Evolutionary conservation across 2,113 vertebrate genomes (phyloP), one percentile per base, ranked within the genome.

Genomic region (Mirounga angustirostris): DNA sequence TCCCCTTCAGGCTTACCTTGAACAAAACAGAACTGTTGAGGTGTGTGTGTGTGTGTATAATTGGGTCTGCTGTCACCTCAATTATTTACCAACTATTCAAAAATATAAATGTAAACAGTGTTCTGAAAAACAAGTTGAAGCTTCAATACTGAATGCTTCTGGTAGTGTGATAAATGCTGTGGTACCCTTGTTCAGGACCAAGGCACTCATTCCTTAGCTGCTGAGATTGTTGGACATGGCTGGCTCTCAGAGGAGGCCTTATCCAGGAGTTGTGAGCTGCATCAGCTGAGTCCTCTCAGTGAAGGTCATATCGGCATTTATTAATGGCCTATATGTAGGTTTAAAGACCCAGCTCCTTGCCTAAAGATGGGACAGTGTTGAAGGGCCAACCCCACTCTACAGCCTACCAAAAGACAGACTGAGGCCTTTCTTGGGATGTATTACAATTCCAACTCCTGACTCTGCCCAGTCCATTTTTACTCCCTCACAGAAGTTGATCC

Each of bases 21-120:
- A 63, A 40, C 21, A 65, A 59, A 85, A 54, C 43, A 54, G 52
- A 81, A 28, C 63, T 92, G 11, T 22, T 52, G 71, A 30, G 28
- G 13, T 56, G 54, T 18, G 10, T 4, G 28, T 54, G 52, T n/a
- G 78, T 61, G 56, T 43, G 13, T 82, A 0, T n/a, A 92, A 91
- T 10, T 43, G 26, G 22, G 19, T 40, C 22, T 96, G 46, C 54
- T 83, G n/a, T 33, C 46, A 74, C 30, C 52, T 65, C 56, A 56
- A n/a, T 33, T 92, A 71, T 86, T 89, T 78, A 86, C 18, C 50
- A 81, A 89, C 22, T 56, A 89, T 86, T 89, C 86, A 50, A 96
- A 96, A 15, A 84, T 43, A 24, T 28, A 86, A 86, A 40, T 69
- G 61, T 67, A 91, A 95, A 69, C 8, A 36, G 67, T 18, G 13